Base-by-base conservation (phyloP, 2,888 invertebrate species). In the Tupiocoris notatus region DNA sequence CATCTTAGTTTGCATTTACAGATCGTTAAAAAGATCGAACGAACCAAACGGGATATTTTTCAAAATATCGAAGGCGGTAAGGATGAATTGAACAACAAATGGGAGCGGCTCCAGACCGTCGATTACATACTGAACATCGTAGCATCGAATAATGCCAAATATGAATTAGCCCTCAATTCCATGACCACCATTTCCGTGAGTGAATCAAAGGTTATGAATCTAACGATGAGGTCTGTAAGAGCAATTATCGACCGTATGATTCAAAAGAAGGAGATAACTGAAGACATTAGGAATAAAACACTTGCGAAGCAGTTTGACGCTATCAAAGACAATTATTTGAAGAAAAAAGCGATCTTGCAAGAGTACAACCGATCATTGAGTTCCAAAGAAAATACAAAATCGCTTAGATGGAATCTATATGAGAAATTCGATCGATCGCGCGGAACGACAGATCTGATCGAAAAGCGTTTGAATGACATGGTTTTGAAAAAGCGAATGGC, bases 281-380 rank as follows among this genome's bases (percentile, higher is more conserved):
- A 73, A 22, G 39, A 61, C 20, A 61, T 61, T 54, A 39, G 20
- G 20, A 73, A 73, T 16, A 73, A 73, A 54, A 25, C 73, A 1
- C 24, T 73, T n/a, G 73, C 73, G 22, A 61, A 73, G 39, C 73
- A 73, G 22, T 73, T 73, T 17, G 73, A 73, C 20, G 73, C 20
- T 1, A 39, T 73, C 22, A 73, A 62, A 20, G 54, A 61, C 17
- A 62, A 73, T 54, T 73, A 62, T 39, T 21, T 73, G 54, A 61
- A 73, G 63, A 73, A 73, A 17, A 73, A 73, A 16, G 63, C 63
- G 22, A 54, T 63, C 16, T 17, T 73, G n/a, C 39, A 39, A 2
- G 73, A 73, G 39, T 73, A 73, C 54, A 56, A 73, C 17, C 56
- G 39, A 2, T n/a, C 25, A 7, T 62, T 62, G 70, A 59, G 25